Base-by-base conservation (phyloP, 2,113 vertebrate species). In the Amphiprion percula region DNA sequence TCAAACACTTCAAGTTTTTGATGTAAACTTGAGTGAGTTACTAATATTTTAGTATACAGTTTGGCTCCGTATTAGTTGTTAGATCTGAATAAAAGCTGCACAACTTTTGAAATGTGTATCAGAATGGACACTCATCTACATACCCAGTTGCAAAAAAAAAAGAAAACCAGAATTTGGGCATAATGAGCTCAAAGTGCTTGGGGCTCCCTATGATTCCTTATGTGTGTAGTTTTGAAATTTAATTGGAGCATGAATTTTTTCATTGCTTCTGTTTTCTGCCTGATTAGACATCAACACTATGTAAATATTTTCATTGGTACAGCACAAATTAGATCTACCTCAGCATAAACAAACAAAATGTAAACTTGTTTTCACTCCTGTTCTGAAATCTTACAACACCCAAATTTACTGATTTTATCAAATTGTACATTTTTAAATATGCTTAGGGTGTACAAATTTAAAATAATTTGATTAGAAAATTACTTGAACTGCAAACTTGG, bases 161-260 rank as follows among this genome's bases (percentile, higher is more conserved):
- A 21, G 21, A 21, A 21, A 21, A 21, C 21, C 41, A 44, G 14
- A 15, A 44, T 44, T 44, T 44, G 14, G 14, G 41, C 41, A 44
- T 44, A 44, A 44, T 44, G 41, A 15, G 14, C 41, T 44, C 41
- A 44, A 44, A 44, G 41, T 15, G 11, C 23, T 73, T 33, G 16
- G 23, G 33, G 55, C 15, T 10, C 21, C 33, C 21, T 56, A 1
- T 58, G 23, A 68, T 68, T 50, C 5, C 24, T 74, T 55, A 44
- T 69, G 55, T 54, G 49, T 47, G 37, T 47, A 19, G 14, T 54
- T 67, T 67, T 55, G 9, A 52, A 39, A 79, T 60, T 28, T 24
- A 54, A 61, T 44, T 44, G 41, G 33, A 53, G 19, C 8, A 19
- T n/a, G 63, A 80, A 16, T 53, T 46, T n/a, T 50, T 50, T n/a